These are phyloP conservation scores for Plecotus auritus DNA, from an alignment of 2,113 vertebrate genomes.

Conservation along the genomic window DNA sequence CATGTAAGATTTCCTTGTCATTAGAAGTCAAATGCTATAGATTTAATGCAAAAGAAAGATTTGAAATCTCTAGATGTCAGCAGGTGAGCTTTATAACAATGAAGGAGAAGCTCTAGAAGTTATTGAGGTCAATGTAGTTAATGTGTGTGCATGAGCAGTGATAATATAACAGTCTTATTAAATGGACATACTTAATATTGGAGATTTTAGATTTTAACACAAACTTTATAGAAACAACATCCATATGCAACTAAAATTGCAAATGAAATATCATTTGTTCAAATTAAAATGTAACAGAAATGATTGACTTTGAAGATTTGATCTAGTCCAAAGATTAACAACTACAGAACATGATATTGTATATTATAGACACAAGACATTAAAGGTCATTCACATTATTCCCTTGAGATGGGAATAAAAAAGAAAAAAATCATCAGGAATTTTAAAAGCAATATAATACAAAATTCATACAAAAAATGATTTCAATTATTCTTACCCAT, in stretches of 20 bases:
- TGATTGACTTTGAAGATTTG: not conserved
- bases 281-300: not conserved
- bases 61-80: not conserved
- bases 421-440: not conserved
- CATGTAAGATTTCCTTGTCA: not conserved
- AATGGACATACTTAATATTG: not conserved
- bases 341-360: not conserved
- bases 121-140: not conserved
- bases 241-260: not conserved
- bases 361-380: not conserved
- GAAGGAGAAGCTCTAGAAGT: not conserved
- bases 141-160: not conserved
- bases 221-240: not conserved
- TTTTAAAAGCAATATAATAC: not conserved
- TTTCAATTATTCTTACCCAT: not conserved
- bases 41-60: conserved; percentile 9
- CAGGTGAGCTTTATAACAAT: not conserved
- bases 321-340: not conserved
- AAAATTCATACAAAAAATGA: not conserved
- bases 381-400: not conserved
- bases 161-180: not conserved
- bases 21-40: not conserved
- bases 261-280: not conserved
- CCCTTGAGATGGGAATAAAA: not conserved
- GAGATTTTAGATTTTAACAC: not conserved